Base-by-base conservation (phyloP, 1,140 invertebrate genomes). In the Latrodectus geometricus region DNA sequence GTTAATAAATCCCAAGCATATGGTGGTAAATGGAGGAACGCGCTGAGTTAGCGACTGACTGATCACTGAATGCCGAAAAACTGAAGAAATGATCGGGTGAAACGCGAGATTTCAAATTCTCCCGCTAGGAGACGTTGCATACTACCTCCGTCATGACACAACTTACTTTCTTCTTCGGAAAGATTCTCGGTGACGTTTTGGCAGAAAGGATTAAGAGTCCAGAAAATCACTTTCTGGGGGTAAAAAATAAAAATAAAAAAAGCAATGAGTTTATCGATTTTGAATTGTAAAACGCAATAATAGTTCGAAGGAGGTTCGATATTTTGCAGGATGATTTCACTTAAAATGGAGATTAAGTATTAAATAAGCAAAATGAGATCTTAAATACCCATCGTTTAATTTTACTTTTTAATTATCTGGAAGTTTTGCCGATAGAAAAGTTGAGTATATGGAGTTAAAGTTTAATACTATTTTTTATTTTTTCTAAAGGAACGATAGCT, bases 111-210 rank as follows among this genome's bases (percentile, higher is more conserved):
- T 76, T 76, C 52, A 61, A 76, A 76, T 76, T 76, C 74, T 21
- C 74, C 74, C 74, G 74, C 74, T 76, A 76, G 74, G 74, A 54
- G 74, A 76, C 74, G 74, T 76, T 76, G 52, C 50, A 21, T 50
- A 11, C 50, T 75, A 49, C 20, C 17, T 56, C 23, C 0, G 21
- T 48, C 21, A 15, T 9, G 17, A 61, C 14, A 50, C 11, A 5
- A 20, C 8, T 50, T 20, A 52, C 48, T 11, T 74, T n/a, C 15
- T 75, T 50, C 50, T 23, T 15, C 7, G 12, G 21, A 23, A 73
- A 12, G 70, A 50, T 48, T n/a, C 12, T 1, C 48, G 12, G 35
- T 48, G 21, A 12, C 48, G 72, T 15, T 49, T 0, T 49, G 72
- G 14, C 12, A 50, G 49, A 74, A 74, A 50, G 12, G 17, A 74